Percentiles rank a stretch among this genome's conserved stretches.
These are phyloP conservation scores for Aurelia aurita complex sp. Pacific DNA, from an alignment of 30 jellyfish, hydroid and myxozoan species.

Conservation along the genomic window DNA sequence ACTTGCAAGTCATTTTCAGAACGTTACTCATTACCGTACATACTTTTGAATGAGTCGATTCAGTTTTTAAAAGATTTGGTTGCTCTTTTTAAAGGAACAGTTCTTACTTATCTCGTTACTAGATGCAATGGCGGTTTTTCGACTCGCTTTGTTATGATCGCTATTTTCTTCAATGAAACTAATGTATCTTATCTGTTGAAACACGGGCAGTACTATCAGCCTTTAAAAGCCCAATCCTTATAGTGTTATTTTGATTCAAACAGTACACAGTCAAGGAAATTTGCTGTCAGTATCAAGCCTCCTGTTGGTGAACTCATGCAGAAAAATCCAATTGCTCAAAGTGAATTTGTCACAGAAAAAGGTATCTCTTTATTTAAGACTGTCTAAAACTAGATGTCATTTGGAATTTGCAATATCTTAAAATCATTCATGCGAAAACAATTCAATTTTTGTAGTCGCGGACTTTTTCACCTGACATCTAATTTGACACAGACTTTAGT, in stretches of 20 bases:
- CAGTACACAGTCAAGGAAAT: constrained; percentile 78
- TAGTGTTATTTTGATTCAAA: background rate
- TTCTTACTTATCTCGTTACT: too few species aligned
- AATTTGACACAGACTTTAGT: too few species aligned
- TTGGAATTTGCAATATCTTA: too few species aligned
- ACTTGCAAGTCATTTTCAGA: background rate
- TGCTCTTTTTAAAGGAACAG: too few species aligned
- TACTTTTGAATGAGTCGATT: too few species aligned
- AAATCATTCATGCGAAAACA: too few species aligned
- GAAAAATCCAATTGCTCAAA: constrained; percentile 53
- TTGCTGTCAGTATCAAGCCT: constrained; percentile 81
- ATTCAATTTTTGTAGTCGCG: too few species aligned
- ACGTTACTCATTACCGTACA: too few species aligned
- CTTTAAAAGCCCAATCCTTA: background rate
- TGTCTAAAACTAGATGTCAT: too few species aligned
- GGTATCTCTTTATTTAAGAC: constrained; percentile 15
- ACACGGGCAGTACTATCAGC: background rate
- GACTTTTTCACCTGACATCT: too few species aligned
- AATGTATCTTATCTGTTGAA: background rate
- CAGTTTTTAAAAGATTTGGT: too few species aligned
- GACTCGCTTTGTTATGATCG: background rate
- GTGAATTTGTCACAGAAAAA: constrained; percentile 75
- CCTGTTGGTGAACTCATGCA: constrained; percentile 90
- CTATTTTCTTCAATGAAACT: background rate
- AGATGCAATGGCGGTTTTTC: too few species aligned